Percentiles rank a stretch among this genome's conserved stretches.
Conservation (phyloP, 2,797 vertebrate genomes). For the Sebastes glaucus region DNA sequence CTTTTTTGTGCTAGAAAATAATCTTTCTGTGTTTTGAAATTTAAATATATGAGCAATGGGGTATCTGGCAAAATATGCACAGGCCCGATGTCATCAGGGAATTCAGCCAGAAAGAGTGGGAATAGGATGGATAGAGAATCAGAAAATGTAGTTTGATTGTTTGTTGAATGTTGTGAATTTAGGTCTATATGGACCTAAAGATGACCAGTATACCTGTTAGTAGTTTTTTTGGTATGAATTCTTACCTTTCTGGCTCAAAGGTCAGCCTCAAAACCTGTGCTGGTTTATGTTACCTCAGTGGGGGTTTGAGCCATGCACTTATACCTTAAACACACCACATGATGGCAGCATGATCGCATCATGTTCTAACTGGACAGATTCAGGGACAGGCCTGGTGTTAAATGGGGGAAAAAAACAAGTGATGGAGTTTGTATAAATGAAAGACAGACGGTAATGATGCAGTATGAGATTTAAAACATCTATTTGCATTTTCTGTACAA, state of each 20-base stretch:
- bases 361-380: background rate
- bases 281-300: background rate
- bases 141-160: background rate
- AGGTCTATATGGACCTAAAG: background rate
- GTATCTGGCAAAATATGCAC: background rate
- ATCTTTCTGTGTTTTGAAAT: background rate
- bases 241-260: background rate
- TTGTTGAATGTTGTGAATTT: background rate
- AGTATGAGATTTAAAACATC: background rate
- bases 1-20: background rate
- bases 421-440: background rate
- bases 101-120: background rate
- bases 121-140: background rate
- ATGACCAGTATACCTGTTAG: background rate
- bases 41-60: background rate
- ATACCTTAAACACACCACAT: background rate
- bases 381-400: background rate
- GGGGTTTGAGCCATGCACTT: background rate
- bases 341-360: constrained; percentile 41
- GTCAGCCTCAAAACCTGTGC: background rate
- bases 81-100: background rate
- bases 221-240: background rate
- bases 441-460: no score
- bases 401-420: background rate
- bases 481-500: background rate